Evolutionary conservation across 2,113 vertebrate species (phyloP).

Genomic region (Gorilla gorilla): DNA sequence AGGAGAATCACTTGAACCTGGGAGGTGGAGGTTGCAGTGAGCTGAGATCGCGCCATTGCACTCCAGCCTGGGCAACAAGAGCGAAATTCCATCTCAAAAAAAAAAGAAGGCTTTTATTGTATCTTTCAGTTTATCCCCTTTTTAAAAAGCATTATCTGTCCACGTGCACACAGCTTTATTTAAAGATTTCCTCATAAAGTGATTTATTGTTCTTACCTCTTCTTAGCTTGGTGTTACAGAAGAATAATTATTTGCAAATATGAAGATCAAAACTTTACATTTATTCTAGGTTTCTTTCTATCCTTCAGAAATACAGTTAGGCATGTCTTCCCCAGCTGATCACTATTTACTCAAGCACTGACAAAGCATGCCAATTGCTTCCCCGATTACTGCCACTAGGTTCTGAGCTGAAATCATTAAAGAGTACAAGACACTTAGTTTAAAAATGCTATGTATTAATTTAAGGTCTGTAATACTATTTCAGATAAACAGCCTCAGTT

Average conservation of each 20-base stretch:
- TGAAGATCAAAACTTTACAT: not conserved
- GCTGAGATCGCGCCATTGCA: no score
- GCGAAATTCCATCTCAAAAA: no score
- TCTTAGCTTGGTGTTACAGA: not conserved
- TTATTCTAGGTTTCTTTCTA: not conserved
- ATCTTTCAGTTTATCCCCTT: not conserved
- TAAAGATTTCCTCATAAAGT: not conserved
- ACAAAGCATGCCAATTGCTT: not conserved
- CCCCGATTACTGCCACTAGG: not conserved
- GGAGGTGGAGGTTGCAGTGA: no score
- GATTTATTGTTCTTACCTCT: not conserved
- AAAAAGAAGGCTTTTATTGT: no score
- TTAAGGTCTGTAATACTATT: not conserved
- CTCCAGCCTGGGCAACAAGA: no score
- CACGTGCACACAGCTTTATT: not conserved
- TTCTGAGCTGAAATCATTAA: not conserved
- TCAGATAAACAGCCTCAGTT: not conserved
- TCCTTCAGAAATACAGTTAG: not conserved
- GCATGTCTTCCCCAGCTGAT: not conserved
- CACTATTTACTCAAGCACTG: not conserved
- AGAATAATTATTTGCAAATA: not conserved
- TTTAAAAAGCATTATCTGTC: not conserved
- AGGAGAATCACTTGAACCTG: no score
- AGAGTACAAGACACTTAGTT: not conserved
- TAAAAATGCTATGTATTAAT: not conserved